A percentile compares a stretch with the other conserved stretches of the same genome.
phyloP scores from a whole-genome alignment of 1,140 invertebrate genomes.

The fruit fly (Drosophila melanogaster) region Release_6_plus_ISO1_MT NT_033779.5:768501-769000 shows the following conservation, averaged over 20 bases:
- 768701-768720: too few species aligned
- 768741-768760: too few species aligned
- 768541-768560: too few species aligned
- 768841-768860: conserved; percentile 83
- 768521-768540: too few species aligned
- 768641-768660: too few species aligned
- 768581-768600: too few species aligned
- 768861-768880: conserved; percentile 77
- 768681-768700: too few species aligned
- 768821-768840: conserved; percentile 82
- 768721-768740: too few species aligned
- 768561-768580: too few species aligned
- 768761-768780: not conserved
- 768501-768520: not conserved
- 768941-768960: conserved; percentile 61
- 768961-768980: conserved; percentile 83
- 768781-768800: conserved; percentile 1
- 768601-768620: too few species aligned
- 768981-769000: conserved; percentile 62
- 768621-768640: too few species aligned
- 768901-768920: conserved; percentile 24
- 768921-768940: conserved; percentile 19
- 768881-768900: conserved; percentile 28
- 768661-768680: too few species aligned
- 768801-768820: conserved; percentile 65